These are phyloP conservation scores for Aphelenchoides bicaudatus DNA, from an alignment of 2,888 invertebrate species.

Conservation along the genomic window DNA sequence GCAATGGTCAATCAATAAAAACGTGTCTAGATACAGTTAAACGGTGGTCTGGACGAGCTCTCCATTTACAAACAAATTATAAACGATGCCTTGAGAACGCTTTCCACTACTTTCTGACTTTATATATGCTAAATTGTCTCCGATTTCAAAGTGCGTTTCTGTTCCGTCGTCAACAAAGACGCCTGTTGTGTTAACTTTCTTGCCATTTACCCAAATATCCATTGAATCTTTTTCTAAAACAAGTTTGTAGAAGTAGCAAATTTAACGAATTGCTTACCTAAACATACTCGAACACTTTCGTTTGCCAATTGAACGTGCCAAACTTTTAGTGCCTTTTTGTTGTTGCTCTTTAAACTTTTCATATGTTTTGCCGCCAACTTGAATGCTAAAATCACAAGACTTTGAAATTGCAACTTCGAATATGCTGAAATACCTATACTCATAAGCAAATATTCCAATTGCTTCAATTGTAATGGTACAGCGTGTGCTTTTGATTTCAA, in stretches of 20 bases:
- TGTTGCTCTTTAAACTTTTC: conserved; percentile 78
- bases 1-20: no score
- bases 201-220: conserved; percentile 76
- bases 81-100: conserved; percentile 67
- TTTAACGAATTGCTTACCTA: conserved; percentile 67
- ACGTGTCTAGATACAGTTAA: no score
- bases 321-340: conserved; percentile 67
- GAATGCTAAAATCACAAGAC: conserved; percentile 12
- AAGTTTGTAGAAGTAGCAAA: background rate
- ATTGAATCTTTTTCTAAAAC: conserved; percentile 73
- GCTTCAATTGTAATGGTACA: conserved; percentile 67
- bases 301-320: conserved; percentile 69
- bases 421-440: no score
- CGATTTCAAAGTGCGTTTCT: conserved; percentile 74
- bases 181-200: conserved; percentile 65
- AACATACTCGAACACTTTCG: conserved; percentile 67
- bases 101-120: conserved; percentile 67
- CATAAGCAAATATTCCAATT: conserved; percentile 73
- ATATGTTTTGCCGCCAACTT: conserved; percentile 76
- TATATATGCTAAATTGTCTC: conserved; percentile 62
- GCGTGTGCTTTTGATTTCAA: conserved; percentile 66
- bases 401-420: conserved; percentile 64
- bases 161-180: conserved; percentile 81
- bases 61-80: conserved; percentile 48
- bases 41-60: conserved; percentile 13